Base-by-base conservation (phyloP, 2,113 vertebrate species). In the Casuarius casuarius region DNA sequence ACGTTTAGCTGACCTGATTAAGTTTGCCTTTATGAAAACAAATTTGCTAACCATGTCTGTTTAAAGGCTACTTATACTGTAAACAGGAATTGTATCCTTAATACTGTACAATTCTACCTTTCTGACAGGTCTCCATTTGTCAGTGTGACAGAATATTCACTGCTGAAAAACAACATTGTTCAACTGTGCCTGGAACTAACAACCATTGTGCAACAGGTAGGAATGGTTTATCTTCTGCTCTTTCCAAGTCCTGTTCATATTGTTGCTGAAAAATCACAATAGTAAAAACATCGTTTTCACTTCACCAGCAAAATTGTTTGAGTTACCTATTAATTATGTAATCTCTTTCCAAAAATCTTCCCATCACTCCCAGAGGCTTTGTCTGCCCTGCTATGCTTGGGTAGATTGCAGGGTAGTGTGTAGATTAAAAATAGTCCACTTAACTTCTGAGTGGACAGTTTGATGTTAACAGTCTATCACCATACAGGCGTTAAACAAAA, bases 111-210 rank as follows among this genome's bases (percentile, higher is more conserved):
- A 87, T 75, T 25, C 48, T 89, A 94, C 26, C 81, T 91, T 61
- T 91, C 25, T 92, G 94, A 29, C 98, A 99, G 99, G 98, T 99
- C 99, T 97, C 99, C 99, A 2, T 99, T 99, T 95, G 99, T 99
- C 97, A 99, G 98, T 9, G 99, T 99, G 98, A 98, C 99, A 68
- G 99, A 99, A 97, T 99, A 99, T 95, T 99, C 99, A 26, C 97
- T 99, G 97, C 98, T 99, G 97, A 99, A 99, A 98, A 99, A 98
- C 97, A 99, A 99, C 96, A 99, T 99, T 81, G 99, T 99, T 97
- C 99, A 99, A 98, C 98, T 99, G 98, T 99, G 99, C 98, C 97
- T 99, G 97, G 99, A 99, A 98, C 97, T 99, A 95, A 99, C 99
- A 89, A 98, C 99, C 96, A 99, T 99, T 73, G 99, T 99, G 96